Base-by-base conservation (phyloP, 2,888 invertebrate species). In the Vanessa cardui region DNA sequence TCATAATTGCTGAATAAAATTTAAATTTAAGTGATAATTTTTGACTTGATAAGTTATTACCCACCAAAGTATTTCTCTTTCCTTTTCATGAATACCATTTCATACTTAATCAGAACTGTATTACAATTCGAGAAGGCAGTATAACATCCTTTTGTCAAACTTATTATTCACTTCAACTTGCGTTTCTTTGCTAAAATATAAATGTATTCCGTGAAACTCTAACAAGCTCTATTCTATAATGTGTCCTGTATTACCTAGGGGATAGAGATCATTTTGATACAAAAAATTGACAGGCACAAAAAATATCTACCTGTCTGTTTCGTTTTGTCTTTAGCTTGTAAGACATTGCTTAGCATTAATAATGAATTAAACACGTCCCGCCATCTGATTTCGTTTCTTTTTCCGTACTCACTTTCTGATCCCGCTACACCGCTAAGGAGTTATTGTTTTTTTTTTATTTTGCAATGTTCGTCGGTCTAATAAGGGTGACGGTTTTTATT, bases 131-230 rank as follows among this genome's bases (percentile, higher is more conserved):
- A 18, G 62, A 46, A 63, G 64, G 64, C 64, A 68, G 56, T 60
- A 45, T 68, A 70, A 70, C 66, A 63, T 71, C 67, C 64, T 66
- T 68, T 66, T 66, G 67, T 64, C 56, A 20, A 72, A 73, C 66
- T 70, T 69, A 39, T 72, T 72, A 69, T 74, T 72, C 71, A 72
- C 69, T 73, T 39, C 56, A 64, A 69, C 69, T 65, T 63, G 59
- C 70, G 61, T 69, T 71, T 71, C 71, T 73, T 61, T 63, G 65
- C 59, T 52, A 44, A 62, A 62, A 50, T 62, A 62, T 52, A 52
- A 62, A 62, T 60, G 47, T 60, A 47, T 60, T 72, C 67, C 62
- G 63, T 67, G 62, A 56, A 68, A 69, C 46, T 64, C 62, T 66
- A 66, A 66, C 62, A 66, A 66, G 66, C 58, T 58, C 31, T 20